Base-by-base conservation (phyloP, 2,888 invertebrate genomes). In the Danaus chrysippus region DNA sequence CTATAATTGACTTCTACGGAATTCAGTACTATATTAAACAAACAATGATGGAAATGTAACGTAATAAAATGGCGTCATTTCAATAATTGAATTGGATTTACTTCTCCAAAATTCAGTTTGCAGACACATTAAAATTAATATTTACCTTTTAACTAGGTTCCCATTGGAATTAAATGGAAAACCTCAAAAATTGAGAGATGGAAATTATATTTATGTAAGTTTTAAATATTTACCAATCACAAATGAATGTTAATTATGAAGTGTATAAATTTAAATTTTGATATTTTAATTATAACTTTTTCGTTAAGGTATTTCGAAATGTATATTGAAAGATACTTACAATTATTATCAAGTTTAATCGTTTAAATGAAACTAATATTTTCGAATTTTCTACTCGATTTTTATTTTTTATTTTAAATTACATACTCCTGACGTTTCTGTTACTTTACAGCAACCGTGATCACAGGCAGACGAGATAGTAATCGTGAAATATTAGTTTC, bases 11-110 rank as follows among this genome's bases (percentile, higher is more conserved):
- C 49, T 10, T 13, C n/a, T 10, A 46, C 2, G 12, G 46, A 46
- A 17, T 49, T 17, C 49, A 17, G 1, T 46, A 13, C 12, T 19
- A 10, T 56, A 34, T 34, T 6, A 34, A n/a, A 58, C 55, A 60
- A 49, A 64, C 60, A 59, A 44, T 52, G 55, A 41, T 53, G 52
- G 49, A 60, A 49, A 61, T 58, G 56, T 44, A 57, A 60, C 62
- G 58, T 59, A 66, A 66, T 69, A 64, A 66, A 61, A 64, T 66
- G 64, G 56, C 61, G 62, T 60, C 62, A 68, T 66, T 62, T 60
- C 57, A 59, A 64, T 69, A 69, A 69, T 69, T 66, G 68, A 68
- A 66, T 69, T 66, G 64, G 62, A 69, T 68, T 64, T 61, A 64
- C 64, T 66, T 63, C 66, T 64, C 59, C 62, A 64, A 65, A 65